Percentiles rank a stretch among this genome's conserved stretches.
Evolutionary conservation across 2,888 invertebrate genomes (phyloP).

Genomic region (Plagiodera versicolora): DNA sequence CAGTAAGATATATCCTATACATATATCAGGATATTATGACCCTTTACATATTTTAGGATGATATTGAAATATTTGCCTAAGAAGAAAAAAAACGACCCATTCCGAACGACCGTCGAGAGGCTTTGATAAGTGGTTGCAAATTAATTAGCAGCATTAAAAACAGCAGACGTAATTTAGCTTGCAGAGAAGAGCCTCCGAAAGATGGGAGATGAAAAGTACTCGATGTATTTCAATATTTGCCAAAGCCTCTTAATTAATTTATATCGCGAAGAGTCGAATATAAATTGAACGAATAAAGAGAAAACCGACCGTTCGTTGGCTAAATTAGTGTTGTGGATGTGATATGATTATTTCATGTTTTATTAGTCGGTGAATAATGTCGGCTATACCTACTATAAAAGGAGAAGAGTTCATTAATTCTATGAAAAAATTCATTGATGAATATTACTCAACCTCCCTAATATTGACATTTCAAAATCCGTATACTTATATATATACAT

Average conservation of each 20-base stretch:
- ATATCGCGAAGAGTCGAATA: constrained; percentile 30
- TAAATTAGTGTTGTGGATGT: neutral
- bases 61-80: too few relatives aligned
- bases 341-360: constrained; percentile 1
- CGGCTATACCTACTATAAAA: too few relatives aligned
- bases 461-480: too few relatives aligned
- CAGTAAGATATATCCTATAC: too few relatives aligned
- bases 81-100: too few relatives aligned
- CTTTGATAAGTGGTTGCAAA: constrained; percentile 20
- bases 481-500: too few relatives aligned
- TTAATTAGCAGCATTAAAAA: constrained; percentile 30
- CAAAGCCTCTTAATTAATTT: constrained; percentile 36
- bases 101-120: too few relatives aligned
- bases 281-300: constrained; percentile 10
- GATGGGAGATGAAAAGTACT: constrained; percentile 22
- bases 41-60: too few relatives aligned
- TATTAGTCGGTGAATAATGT: constrained; percentile 5
- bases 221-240: constrained; percentile 32
- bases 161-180: constrained; percentile 17
- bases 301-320: neutral
- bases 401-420: too few relatives aligned
- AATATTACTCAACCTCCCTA: too few relatives aligned
- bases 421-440: too few relatives aligned
- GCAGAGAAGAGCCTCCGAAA: neutral
- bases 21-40: too few relatives aligned